phyloP scores from a whole-genome alignment of 2,888 invertebrate species.

The Perizoma flavofasciatum region DNA sequence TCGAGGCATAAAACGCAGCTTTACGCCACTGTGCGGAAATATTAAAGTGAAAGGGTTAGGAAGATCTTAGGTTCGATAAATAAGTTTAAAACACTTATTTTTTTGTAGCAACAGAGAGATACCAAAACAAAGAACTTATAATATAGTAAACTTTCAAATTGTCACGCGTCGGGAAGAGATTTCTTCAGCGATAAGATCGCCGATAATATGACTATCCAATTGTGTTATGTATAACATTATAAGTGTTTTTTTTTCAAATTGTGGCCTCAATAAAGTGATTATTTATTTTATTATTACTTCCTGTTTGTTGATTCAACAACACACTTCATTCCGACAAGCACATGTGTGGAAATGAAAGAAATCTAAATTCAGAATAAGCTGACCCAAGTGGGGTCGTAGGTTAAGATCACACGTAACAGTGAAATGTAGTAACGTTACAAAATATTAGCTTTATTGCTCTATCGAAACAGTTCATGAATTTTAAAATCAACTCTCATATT shows the following conservation, averaged over 20 bases:
- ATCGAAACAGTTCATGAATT: constrained; percentile 30
- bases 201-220: too few species aligned
- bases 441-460: constrained; percentile 28
- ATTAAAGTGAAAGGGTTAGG: constrained; percentile 23
- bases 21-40: constrained; percentile 13
- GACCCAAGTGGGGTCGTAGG: constrained; percentile 32
- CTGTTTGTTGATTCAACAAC: background rate
- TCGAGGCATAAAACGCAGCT: constrained; percentile 6
- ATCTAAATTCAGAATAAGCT: constrained; percentile 24
- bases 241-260: too few species aligned
- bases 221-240: too few species aligned
- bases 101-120: too few species aligned
- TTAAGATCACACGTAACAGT: constrained; percentile 32
- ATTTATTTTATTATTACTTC: too few species aligned
- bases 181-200: too few species aligned
- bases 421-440: constrained; percentile 26
- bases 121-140: background rate
- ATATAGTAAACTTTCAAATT: too few species aligned
- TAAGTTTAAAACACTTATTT: too few species aligned
- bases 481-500: constrained; percentile 15
- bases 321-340: constrained; percentile 13
- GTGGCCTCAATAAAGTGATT: too few species aligned
- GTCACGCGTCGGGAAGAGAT: too few species aligned
- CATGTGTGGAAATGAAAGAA: constrained; percentile 28
- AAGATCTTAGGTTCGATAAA: constrained; percentile 15